Percentiles rank a stretch among this genome's conserved stretches.
Conservation (phyloP, 1,140 invertebrate genomes). For the Episyrphus balteatus region DNA sequence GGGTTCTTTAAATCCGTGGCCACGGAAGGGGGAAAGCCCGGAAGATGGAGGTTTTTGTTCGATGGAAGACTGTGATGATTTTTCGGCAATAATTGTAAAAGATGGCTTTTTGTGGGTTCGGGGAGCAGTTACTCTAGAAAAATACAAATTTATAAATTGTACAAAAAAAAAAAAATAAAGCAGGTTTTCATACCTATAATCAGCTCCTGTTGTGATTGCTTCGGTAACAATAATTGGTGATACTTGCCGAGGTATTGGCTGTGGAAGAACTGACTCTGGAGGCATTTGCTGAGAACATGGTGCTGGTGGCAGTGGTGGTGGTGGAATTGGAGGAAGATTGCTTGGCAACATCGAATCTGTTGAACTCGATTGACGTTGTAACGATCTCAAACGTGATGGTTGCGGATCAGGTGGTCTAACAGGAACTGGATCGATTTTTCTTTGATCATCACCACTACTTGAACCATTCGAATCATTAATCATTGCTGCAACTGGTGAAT, state of each 20-base stretch:
- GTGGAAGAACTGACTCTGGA: not conserved
- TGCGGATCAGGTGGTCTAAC: conserved; percentile 9
- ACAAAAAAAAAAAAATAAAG: not conserved
- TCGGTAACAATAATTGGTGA: conserved; percentile 30
- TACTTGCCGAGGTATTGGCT: conserved; percentile 11
- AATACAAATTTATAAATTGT: not conserved
- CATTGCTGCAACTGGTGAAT: conserved; percentile 29
- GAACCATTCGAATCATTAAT: conserved; percentile 32
- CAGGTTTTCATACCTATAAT: conserved; percentile 18
- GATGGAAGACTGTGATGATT: conserved; percentile 29
- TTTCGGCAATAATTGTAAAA: conserved; percentile 50
- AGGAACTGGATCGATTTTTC: conserved; percentile 4
- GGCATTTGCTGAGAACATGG: conserved; percentile 7
- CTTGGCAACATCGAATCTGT: not conserved
- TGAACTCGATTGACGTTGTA: not conserved
- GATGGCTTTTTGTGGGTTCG: conserved; percentile 38
- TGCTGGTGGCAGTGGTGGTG: conserved; percentile 13
- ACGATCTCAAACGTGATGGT: not conserved
- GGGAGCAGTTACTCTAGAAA: conserved; percentile 32
- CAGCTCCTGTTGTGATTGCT: conserved; percentile 25
- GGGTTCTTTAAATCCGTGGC: conserved; percentile 45
- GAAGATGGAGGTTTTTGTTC: conserved; percentile 21
- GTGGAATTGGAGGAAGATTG: conserved; percentile 1
- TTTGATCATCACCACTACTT: conserved; percentile 28
- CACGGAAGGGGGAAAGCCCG: conserved; percentile 42